phyloP scores from a whole-genome alignment of 2,113 vertebrate genomes.

The Camelus bactrianus region DNA sequence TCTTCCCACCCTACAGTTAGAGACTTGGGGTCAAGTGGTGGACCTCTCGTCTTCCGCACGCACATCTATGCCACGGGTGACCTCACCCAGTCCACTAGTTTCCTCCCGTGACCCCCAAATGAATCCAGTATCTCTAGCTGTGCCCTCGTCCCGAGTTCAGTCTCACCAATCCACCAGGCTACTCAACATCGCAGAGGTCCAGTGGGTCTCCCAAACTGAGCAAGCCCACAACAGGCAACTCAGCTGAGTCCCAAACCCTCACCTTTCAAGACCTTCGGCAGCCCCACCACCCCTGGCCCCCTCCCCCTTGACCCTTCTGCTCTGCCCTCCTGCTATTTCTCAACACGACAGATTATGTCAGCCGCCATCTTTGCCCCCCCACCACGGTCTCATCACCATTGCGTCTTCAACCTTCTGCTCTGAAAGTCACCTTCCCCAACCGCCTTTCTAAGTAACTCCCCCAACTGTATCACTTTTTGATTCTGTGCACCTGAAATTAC shows the following conservation, averaged over 20 bases:
- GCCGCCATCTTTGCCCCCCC: too few species aligned
- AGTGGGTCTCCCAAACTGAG: too few species aligned
- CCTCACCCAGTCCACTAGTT: background rate
- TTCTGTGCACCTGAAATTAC: background rate
- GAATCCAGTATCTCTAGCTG: accelerated
- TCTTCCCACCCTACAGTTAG: accelerated
- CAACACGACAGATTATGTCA: accelerated
- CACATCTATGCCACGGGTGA: too few species aligned
- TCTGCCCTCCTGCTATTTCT: too few species aligned
- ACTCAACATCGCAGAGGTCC: background rate
- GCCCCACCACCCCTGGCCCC: too few species aligned
- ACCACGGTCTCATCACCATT: accelerated
- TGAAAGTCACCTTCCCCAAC: background rate
- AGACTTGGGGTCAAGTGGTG: background rate
- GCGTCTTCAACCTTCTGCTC: background rate
- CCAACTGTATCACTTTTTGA: background rate
- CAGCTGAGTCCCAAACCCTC: too few species aligned
- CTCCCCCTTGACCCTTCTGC: background rate
- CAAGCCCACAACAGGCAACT: background rate
- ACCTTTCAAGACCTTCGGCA: background rate
- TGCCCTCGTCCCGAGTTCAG: background rate
- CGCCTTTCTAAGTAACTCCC: background rate
- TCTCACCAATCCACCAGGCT: background rate
- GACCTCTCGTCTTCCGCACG: background rate
- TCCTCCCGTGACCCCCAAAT: too few species aligned